These are phyloP conservation scores for Syngnathus acus DNA, from an alignment of 2,797 vertebrate species.

Conservation along the genomic window DNA sequence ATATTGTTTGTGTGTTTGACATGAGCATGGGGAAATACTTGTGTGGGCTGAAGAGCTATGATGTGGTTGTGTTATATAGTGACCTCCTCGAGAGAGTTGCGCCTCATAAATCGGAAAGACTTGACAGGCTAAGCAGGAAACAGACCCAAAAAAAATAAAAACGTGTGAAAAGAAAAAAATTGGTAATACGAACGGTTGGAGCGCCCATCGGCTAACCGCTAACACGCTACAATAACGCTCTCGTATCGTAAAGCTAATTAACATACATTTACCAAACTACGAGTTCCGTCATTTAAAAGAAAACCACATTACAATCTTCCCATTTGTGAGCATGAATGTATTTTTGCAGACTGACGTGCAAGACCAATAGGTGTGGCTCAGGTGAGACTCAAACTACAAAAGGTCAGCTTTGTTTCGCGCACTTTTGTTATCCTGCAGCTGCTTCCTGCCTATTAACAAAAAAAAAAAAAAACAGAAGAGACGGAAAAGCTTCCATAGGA, in stretches of 20 bases:
- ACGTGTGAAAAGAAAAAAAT: not conserved
- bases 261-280: no score
- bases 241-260: no score
- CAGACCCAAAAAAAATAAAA: not conserved
- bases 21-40: not conserved
- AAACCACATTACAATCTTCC: no score
- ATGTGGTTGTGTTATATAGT: not conserved
- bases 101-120: not conserved
- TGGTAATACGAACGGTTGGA: not conserved
- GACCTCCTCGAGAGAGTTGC: no score
- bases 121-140: constrained; percentile 1
- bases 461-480: no score
- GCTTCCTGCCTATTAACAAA: constrained; percentile 13
- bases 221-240: no score
- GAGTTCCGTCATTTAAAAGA: no score
- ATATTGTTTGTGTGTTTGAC: not conserved
- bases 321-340: no score
- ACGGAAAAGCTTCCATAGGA: constrained; percentile 2
- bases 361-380: not conserved
- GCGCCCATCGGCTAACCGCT: no score
- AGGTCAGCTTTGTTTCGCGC: constrained; percentile 8
- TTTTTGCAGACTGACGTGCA: not conserved
- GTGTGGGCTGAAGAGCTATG: constrained; percentile 1
- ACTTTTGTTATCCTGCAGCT: constrained; percentile 16
- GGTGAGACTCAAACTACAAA: constrained; percentile 1